These are phyloP conservation scores for Puffinus mauretanicus DNA, from an alignment of 2,113 vertebrate species.

Conservation along the genomic window DNA sequence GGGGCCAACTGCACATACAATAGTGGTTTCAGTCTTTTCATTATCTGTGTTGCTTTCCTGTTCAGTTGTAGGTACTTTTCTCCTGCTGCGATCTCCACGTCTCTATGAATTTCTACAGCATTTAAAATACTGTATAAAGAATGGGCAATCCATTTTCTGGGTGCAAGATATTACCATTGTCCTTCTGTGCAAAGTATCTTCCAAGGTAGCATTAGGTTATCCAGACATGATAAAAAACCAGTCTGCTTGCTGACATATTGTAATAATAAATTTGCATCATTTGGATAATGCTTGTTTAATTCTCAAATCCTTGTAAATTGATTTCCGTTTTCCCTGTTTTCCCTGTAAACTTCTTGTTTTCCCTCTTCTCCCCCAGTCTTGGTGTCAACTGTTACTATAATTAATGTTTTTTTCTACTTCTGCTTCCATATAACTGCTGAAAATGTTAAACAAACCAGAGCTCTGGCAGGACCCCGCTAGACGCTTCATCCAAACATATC, in stretches of 20 bases:
- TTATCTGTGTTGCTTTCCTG: neutral
- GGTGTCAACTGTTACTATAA: neutral
- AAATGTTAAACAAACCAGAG: slow-evolving; percentile 42
- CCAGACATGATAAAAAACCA: fast-evolving
- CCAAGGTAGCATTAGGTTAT: neutral
- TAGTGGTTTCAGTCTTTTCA: neutral
- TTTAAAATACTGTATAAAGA: neutral
- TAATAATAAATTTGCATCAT: neutral
- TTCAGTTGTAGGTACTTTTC: neutral
- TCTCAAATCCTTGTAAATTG: neutral
- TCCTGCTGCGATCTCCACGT: neutral
- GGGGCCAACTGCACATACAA: neutral
- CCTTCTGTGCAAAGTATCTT: neutral
- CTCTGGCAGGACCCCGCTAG: neutral
- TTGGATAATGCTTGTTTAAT: neutral
- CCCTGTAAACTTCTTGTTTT: neutral
- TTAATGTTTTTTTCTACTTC: slow-evolving; percentile 29
- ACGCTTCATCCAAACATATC: neutral
- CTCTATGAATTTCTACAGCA: neutral
- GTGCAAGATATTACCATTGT: neutral
- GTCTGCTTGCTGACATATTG: neutral
- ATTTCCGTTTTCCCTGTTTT: neutral
- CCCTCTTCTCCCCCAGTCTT: neutral
- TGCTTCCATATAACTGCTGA: slow-evolving; percentile 27
- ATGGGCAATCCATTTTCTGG: neutral